Base-by-base conservation (phyloP, 2,888 invertebrate species). In the Cephus spinipes region DNA sequence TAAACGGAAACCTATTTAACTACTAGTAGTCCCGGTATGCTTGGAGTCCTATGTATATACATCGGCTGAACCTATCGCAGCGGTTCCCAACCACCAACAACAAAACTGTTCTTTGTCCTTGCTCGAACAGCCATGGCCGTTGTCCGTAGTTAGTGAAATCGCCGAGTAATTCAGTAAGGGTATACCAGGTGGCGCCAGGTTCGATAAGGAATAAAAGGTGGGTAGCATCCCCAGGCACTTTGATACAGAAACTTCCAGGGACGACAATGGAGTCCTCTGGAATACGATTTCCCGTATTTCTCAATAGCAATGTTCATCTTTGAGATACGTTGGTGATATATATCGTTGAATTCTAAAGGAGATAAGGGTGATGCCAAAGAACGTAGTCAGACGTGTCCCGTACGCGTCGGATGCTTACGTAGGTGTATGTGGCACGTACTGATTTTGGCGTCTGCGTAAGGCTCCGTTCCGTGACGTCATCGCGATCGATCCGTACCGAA, bases 381-480 rank as follows among this genome's bases (percentile, higher is more conserved):
- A 55, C 55, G 55, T 33, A 33, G 31, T 30, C 31, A 31, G 71
- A 71, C 23, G 71, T 23, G 12, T 33, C 30, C 30, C 11, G 11
- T 15, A 4, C 30, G 30, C 71, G 23, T 31, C 71, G 23, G 30
- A 31, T 9, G 1, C 33, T 71, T 32, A 9, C 71, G 23, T 71
- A n/a, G n/a, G 11, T 71, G 11, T 30, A 71, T 6, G 30, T 33
- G 30, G 30, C 11, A 71, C 55, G 55, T 55, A 55, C 55, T 55
- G 55, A 55, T 55, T 55, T 55, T 55, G 15, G 55, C 55, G 55
- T 55, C 55, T 55, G 55, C 55, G 55, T 55, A 55, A 55, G 55
- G 23, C 9, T 55, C 9, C 73, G 73, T 78, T 73, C 55, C 40
- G 69, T 78, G 78, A 78, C 78, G 78, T 78, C 78, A 78, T 36